These are phyloP conservation scores for Peucedramus taeniatus DNA, from an alignment of 2,113 vertebrate genomes.

Conservation along the genomic window DNA sequence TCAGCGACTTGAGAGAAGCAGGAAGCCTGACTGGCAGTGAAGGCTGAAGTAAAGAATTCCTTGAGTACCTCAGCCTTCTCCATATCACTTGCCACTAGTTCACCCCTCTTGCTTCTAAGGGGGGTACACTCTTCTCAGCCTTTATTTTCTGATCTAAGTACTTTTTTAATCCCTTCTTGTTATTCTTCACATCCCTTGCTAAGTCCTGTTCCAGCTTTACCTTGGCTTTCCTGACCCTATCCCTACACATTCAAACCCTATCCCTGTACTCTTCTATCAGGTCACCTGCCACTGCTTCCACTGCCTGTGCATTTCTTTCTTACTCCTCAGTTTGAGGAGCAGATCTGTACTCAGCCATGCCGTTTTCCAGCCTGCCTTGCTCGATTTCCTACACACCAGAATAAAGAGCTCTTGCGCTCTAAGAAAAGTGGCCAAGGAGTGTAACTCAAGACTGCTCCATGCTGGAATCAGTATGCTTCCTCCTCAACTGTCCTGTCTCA, in stretches of 20 bases:
- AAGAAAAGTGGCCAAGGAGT: not conserved
- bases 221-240: not conserved
- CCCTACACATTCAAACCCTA: not conserved
- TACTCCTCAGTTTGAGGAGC: not conserved
- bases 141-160: not conserved
- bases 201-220: not conserved
- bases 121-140: not conserved
- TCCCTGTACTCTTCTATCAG: not conserved
- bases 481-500: not conserved
- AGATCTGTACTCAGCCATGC: not conserved
- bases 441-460: not conserved
- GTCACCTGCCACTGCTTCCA: not conserved
- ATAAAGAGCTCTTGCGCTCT: not conserved
- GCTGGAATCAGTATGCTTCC: not conserved
- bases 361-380: not conserved
- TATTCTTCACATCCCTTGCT: not conserved
- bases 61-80: not conserved
- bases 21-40: not conserved
- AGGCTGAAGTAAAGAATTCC: not conserved
- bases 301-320: not conserved
- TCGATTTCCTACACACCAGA: rapidly evolving
- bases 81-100: not conserved
- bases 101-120: not conserved
- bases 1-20: not conserved
- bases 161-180: not conserved